These are phyloP conservation scores for Nansenia antarctica DNA, from an alignment of 2,113 vertebrate genomes.

Conservation along the genomic window DNA sequence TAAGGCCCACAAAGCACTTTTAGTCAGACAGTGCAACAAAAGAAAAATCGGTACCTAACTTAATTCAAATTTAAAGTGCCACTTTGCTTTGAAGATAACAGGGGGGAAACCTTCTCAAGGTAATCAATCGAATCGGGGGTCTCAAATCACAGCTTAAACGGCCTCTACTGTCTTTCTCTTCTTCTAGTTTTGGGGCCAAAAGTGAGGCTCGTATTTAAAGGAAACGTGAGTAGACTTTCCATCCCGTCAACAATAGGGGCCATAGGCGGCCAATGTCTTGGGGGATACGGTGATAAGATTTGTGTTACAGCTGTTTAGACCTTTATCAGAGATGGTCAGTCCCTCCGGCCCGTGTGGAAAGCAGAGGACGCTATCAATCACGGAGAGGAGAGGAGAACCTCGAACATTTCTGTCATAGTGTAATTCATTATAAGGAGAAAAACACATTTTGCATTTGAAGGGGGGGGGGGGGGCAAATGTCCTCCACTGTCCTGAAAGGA, in stretches of 20 bases:
- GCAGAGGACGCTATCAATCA: slow-evolving; percentile 58
- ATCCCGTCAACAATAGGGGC: slow-evolving; percentile 17
- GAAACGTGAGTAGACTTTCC: slow-evolving; percentile 28
- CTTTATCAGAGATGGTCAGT: slow-evolving; percentile 63
- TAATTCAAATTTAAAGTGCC: slow-evolving; percentile 50
- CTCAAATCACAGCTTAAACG: slow-evolving; percentile 40
- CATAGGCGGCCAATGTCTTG: slow-evolving; percentile 28
- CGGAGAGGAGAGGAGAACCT: slow-evolving; percentile 21
- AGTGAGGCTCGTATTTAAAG: not conserved
- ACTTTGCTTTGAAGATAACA: slow-evolving; percentile 39
- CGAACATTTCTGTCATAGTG: slow-evolving; percentile 51
- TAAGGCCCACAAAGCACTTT: slow-evolving; percentile 29
- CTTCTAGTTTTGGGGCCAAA: slow-evolving; percentile 13
- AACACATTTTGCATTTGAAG: too few relatives aligned
- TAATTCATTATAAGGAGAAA: slow-evolving; percentile 54
- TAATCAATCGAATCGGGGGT: slow-evolving; percentile 43
- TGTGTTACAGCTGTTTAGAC: slow-evolving; percentile 46
- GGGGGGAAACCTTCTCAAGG: slow-evolving; percentile 10
- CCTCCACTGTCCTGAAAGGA: too few relatives aligned
- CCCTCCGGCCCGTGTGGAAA: slow-evolving; percentile 38
- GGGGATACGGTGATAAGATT: slow-evolving; percentile 47
- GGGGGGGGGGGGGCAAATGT: too few relatives aligned
- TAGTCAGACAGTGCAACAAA: slow-evolving; percentile 13
- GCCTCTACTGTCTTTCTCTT: slow-evolving; percentile 29
- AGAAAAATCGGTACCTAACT: slow-evolving; percentile 22